Conservation (phyloP, 2,113 vertebrate species). For the Hylia prasina region DNA sequence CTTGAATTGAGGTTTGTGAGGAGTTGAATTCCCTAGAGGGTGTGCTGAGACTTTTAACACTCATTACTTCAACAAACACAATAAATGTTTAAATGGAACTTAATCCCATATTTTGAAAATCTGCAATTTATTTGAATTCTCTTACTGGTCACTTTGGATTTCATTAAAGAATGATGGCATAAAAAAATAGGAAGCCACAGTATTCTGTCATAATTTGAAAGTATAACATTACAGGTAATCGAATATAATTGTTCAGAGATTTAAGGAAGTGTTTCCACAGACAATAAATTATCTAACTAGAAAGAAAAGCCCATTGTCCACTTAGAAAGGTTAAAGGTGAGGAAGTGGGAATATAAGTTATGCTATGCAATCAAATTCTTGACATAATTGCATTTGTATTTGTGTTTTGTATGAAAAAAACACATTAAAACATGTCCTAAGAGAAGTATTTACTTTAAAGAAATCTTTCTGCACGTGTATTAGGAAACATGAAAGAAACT, state of each 20-base stretch:
- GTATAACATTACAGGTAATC: conserved; percentile 4
- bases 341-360: conserved; percentile 25
- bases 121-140: neutral
- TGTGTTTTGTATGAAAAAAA: neutral
- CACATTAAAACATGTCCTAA: neutral
- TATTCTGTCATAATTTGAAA: conserved; percentile 4
- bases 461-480: neutral
- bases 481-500: neutral
- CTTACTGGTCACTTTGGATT: neutral
- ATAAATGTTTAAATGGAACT: neutral
- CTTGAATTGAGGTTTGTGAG: neutral
- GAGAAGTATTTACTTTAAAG: neutral
- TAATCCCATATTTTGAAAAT: neutral
- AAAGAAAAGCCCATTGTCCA: conserved; percentile 35
- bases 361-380: conserved; percentile 17
- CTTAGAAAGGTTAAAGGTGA: conserved; percentile 43
- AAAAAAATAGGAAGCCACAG: neutral
- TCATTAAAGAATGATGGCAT: neutral
- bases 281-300: neutral
- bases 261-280: neutral
- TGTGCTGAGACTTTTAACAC: neutral
- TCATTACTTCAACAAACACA: neutral
- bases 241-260: neutral
- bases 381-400: neutral
- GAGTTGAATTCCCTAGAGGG: neutral